Percentiles rank a stretch among this genome's conserved stretches.
These are phyloP conservation scores for Dipus sagitta DNA, from an alignment of 2,797 vertebrate genomes.

Conservation along the genomic window DNA sequence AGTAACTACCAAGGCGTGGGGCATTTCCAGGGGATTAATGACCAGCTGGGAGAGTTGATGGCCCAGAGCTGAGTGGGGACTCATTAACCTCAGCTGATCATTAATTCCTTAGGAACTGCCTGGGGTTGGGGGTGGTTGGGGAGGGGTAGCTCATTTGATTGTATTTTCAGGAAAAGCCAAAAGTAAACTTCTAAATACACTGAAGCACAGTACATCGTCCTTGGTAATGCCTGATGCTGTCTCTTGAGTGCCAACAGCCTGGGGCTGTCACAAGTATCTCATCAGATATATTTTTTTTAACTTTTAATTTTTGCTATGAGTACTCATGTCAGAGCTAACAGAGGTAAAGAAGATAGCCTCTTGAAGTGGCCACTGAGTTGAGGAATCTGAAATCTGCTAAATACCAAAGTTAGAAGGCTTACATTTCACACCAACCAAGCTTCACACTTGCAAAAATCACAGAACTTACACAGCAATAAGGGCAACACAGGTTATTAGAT, in stretches of 20 bases:
- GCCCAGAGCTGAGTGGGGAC: slow-evolving; percentile 78
- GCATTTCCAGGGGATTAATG: slow-evolving; percentile 83
- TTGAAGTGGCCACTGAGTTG: background rate
- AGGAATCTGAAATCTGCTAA: slow-evolving; percentile 22
- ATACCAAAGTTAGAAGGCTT: slow-evolving; percentile 51
- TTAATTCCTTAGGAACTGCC: slow-evolving; percentile 75
- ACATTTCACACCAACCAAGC: background rate
- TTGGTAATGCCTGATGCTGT: background rate
- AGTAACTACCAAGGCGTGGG: slow-evolving; percentile 83
- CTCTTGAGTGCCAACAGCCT: background rate
- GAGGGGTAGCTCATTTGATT: slow-evolving; percentile 53
- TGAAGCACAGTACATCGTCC: background rate
- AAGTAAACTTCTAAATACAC: slow-evolving; percentile 58
- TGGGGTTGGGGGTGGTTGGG: background rate
- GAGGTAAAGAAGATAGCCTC: slow-evolving; percentile 38
- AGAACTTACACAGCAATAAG: background rate
- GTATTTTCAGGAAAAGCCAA: slow-evolving; percentile 47
- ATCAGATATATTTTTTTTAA: background rate
- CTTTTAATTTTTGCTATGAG: background rate
- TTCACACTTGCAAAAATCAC: slow-evolving; percentile 31
- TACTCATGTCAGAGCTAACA: background rate
- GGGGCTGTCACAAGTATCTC: background rate
- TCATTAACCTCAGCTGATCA: slow-evolving; percentile 82
- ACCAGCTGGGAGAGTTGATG: slow-evolving; percentile 82
- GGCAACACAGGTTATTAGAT: background rate